Evolutionary conservation across 2,113 vertebrate species (phyloP), one percentile per base, ranked within the genome.

Genomic region (Labeo catla): DNA sequence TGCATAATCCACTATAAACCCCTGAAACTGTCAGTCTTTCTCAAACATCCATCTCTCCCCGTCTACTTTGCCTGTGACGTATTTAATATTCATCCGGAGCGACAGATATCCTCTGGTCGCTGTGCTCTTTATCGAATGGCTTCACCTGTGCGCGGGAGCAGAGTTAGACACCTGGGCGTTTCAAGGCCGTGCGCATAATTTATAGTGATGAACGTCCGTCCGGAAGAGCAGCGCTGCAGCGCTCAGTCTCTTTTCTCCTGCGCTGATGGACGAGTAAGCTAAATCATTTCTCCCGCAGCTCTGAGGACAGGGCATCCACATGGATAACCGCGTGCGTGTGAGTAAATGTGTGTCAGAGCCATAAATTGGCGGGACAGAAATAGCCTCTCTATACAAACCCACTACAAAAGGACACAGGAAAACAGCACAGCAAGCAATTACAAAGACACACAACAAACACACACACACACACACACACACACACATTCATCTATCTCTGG

Each of bases 161-260:
- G 54, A 74, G 65, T 50, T 77, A 21, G 36, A 86, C 76, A 57
- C 83, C 73, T 63, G 79, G 81, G 45, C 45, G 21, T 76, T 52
- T 82, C 57, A 83, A 88, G 76, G 78, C 84, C 23, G 10, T 45
- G 49, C 11, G 49, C 76, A 87, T 89, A 84, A 70, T 81, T 87
- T 81, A 52, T 47, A n/a, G 16, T 77, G 76, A 89, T 85, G 68
- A 87, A 87, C 45, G 85, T 85, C 88, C 47, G 16, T 36, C 85
- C 28, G 11, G 50, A 70, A 34, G 13, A 68, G 68, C 8, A 21
- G 15, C 57, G 8, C 52, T 66, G 74, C 39, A 23, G 77, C 57
- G n/a, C 36, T 66, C 79, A 4, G 36, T 47, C 36, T 34, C n/a
- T 47, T 50, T 49, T 43, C 36, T 66, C 16, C n/a, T 65, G 39